Evolutionary conservation across 2,888 invertebrate genomes (phyloP).

Genomic region (Eupelmus urozonus): DNA sequence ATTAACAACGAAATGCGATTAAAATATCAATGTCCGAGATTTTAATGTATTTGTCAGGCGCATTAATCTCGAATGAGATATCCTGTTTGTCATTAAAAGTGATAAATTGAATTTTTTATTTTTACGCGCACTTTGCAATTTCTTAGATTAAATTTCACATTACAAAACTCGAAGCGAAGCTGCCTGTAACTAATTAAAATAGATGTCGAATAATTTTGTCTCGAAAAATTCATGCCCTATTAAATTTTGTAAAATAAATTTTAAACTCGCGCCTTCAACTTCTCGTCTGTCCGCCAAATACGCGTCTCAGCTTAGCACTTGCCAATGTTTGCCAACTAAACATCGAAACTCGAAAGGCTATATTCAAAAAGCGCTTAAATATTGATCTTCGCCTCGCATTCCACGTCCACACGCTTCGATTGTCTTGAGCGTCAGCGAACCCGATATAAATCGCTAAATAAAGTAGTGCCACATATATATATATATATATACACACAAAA

Average conservation of each 20-base stretch:
- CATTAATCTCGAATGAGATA: no score
- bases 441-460: no score
- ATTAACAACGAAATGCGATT: conserved; percentile 28
- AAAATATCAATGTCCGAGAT: conserved; percentile 20
- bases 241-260: neutral
- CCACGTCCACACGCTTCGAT: neutral
- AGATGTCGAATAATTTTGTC: neutral
- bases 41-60: no score
- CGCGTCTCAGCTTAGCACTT: no score
- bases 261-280: neutral
- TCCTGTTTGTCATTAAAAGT: neutral
- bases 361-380: conserved; percentile 1
- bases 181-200: neutral
- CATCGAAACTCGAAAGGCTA: neutral
- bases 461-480: conserved; percentile 8
- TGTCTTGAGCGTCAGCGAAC: no score
- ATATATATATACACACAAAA: no score
- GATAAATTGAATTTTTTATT: no score
- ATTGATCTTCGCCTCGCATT: conserved; percentile 18
- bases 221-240: neutral
- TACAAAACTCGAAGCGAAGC: no score
- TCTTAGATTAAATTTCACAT: neutral
- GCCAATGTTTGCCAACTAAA: neutral
- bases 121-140: no score
- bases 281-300: no score